phyloP scores from a whole-genome alignment of 2,797 vertebrate species.

The Crocidura indochinensis region DNA sequence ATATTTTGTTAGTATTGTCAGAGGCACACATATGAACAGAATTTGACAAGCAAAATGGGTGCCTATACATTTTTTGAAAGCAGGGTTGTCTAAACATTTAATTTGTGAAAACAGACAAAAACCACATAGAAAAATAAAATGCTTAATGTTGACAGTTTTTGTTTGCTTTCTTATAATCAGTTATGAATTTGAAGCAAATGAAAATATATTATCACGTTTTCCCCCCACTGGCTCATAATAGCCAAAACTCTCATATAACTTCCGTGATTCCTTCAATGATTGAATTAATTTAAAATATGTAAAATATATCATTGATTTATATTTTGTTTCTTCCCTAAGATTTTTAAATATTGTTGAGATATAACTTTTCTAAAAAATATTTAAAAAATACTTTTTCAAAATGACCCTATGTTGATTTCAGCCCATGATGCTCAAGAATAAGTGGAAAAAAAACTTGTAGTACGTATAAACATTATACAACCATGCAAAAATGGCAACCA shows the following conservation, averaged over 20 bases:
- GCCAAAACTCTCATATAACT: not conserved
- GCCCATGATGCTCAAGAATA: too few species aligned
- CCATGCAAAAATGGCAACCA: too few species aligned
- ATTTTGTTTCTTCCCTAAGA: slow-evolving; percentile 1
- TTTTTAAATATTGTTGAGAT: not conserved
- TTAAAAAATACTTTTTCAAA: not conserved
- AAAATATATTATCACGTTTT: not conserved
- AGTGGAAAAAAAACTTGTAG: too few species aligned
- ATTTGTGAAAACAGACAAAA: not conserved
- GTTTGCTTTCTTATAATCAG: not conserved
- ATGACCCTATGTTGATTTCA: too few species aligned
- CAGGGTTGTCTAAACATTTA: not conserved
- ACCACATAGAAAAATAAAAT: not conserved
- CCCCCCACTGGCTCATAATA: not conserved
- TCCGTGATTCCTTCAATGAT: not conserved
- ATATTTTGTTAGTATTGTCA: not conserved
- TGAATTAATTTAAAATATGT: not conserved
- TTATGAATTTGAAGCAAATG: not conserved
- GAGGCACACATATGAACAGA: not conserved
- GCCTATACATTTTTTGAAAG: not conserved
- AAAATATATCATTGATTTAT: not conserved
- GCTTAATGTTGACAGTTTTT: too few species aligned
- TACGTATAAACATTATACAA: too few species aligned
- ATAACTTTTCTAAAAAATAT: not conserved
- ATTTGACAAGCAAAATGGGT: not conserved